Evolutionary conservation across 2,113 vertebrate species (phyloP).

Genomic region (Caloenas nicobarica): DNA sequence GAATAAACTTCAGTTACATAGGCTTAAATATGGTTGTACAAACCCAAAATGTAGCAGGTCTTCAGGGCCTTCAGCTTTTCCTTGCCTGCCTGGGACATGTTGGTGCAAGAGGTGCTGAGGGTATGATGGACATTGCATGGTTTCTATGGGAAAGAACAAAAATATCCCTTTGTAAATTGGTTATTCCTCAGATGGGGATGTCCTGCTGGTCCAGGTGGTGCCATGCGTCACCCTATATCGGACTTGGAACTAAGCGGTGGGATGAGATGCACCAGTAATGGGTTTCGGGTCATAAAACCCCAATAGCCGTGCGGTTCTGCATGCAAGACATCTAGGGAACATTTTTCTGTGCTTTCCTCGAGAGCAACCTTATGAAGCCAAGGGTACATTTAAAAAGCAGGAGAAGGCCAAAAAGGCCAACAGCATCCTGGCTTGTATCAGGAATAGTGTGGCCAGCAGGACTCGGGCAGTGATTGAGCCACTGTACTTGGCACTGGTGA

Average conservation of each 20-base stretch:
- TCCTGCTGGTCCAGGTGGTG: accelerated
- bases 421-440: too few relatives aligned
- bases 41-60: background rate
- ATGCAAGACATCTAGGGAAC: background rate
- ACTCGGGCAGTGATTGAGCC: too few relatives aligned
- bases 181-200: background rate
- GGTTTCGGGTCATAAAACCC: background rate
- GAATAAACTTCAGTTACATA: background rate
- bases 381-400: background rate
- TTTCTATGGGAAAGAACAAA: background rate
- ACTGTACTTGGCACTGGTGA: too few relatives aligned
- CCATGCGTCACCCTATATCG: background rate
- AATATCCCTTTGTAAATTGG: background rate
- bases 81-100: background rate
- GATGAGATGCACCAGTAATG: background rate
- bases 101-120: background rate
- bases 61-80: background rate
- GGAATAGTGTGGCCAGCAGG: too few relatives aligned
- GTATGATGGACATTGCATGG: accelerated
- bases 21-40: background rate
- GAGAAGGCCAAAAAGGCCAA: too few relatives aligned
- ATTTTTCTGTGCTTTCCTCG: background rate
- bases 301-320: accelerated
- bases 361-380: background rate
- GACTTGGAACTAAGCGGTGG: background rate